A percentile compares a stretch with the other conserved stretches of the same genome.
Evolutionary conservation across 2,113 vertebrate species (phyloP).

Genomic region (Opisthocomus hoazin): DNA sequence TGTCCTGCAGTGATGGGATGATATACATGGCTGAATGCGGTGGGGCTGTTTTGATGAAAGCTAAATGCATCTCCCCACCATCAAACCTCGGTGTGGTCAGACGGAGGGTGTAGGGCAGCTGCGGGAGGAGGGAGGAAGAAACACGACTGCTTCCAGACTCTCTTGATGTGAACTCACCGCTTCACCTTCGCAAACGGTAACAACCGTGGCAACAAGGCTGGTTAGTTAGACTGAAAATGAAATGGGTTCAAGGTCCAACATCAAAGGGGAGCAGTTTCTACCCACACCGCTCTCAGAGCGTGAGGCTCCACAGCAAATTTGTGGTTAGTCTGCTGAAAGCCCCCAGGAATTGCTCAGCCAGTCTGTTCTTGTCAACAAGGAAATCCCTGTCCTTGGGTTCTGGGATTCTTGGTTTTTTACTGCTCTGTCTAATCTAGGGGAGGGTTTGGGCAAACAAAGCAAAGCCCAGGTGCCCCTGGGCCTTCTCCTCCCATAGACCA

Average conservation of each 20-base stretch:
- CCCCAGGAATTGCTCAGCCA: neutral
- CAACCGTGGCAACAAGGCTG: neutral
- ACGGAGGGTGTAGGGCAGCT: accelerated
- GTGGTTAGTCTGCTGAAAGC: neutral
- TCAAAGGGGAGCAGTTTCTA: neutral
- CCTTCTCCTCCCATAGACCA: neutral
- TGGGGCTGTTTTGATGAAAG: neutral
- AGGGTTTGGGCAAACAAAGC: neutral
- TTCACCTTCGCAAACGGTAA: neutral
- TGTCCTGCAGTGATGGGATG: accelerated
- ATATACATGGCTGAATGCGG: accelerated
- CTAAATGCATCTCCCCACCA: neutral
- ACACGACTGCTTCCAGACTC: neutral
- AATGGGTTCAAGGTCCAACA: neutral
- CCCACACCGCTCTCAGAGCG: neutral
- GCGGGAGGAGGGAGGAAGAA: neutral
- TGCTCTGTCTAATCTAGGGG: neutral
- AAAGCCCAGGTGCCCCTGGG: neutral
- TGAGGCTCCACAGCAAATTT: neutral
- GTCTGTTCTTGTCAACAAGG: neutral
- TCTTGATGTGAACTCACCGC: neutral
- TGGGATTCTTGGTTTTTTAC: neutral
- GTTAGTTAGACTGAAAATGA: neutral
- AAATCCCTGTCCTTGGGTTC: neutral
- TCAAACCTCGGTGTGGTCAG: neutral